These are phyloP conservation scores for Eristalis pertinax DNA, from an alignment of 2,888 invertebrate genomes.

Conservation along the genomic window DNA sequence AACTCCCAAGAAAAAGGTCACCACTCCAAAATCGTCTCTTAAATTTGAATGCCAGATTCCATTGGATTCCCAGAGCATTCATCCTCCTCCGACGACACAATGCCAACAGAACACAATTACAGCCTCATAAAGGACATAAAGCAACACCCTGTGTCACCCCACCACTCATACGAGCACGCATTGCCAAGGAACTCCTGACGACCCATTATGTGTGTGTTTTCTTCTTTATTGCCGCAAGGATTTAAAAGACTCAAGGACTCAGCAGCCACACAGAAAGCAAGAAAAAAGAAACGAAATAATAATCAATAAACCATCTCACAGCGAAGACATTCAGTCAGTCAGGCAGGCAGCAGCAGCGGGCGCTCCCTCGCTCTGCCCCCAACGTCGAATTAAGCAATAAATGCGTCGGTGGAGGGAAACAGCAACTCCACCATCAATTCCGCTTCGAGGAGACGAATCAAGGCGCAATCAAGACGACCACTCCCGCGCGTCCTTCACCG, in stretches of 20 bases:
- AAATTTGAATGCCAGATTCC: not conserved
- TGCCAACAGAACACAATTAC: not conserved
- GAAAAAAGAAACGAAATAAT: slow-evolving; percentile 16
- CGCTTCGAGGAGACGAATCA: slow-evolving; percentile 1
- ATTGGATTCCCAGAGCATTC: not conserved
- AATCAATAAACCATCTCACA: slow-evolving; percentile 43
- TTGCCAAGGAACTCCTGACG: slow-evolving; percentile 14
- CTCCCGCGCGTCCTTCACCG: not conserved
- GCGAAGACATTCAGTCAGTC: not conserved
- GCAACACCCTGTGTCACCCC: not conserved
- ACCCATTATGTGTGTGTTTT: slow-evolving; percentile 17
- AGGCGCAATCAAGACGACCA: slow-evolving; percentile 18
- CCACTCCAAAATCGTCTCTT: not conserved
- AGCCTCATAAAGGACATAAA: not conserved
- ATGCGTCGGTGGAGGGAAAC: not conserved
- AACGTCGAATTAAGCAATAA: slow-evolving; percentile 36
- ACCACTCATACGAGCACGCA: not conserved
- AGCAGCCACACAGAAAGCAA: slow-evolving; percentile 1
- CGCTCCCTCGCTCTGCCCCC: not conserved
- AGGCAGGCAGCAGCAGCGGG: not conserved
- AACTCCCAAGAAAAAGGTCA: not conserved
- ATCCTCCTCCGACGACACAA: not conserved
- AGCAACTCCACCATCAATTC: not conserved
- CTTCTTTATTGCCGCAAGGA: slow-evolving; percentile 33
- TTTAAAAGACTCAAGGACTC: slow-evolving; percentile 40